phyloP scores from a whole-genome alignment of 2,797 vertebrate species.

The Corythornis leucogaster region DNA sequence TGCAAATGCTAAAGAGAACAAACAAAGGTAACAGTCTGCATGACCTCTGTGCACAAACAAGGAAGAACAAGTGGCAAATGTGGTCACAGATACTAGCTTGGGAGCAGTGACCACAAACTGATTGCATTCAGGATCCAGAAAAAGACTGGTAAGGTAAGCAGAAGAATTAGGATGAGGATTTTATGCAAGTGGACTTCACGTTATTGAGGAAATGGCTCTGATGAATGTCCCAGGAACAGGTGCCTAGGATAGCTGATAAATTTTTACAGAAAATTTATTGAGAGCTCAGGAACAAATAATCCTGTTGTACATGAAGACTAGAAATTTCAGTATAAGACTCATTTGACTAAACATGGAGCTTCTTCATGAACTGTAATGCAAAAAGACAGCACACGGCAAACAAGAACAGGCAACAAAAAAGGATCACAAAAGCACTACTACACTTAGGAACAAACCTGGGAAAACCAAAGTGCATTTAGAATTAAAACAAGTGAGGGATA shows the following conservation, averaged over 20 bases:
- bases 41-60: not conserved
- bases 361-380: not conserved
- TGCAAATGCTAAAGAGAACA: not conserved
- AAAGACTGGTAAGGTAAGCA: not conserved
- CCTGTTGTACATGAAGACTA: not conserved
- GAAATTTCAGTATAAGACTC: not conserved
- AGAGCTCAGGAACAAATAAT: not conserved
- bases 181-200: not conserved
- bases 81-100: not conserved
- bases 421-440: not conserved
- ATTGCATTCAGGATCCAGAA: not conserved
- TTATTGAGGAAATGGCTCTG: not conserved
- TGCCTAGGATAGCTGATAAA: not conserved
- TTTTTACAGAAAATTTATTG: not conserved
- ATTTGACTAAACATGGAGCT: not conserved
- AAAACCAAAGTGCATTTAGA: not conserved
- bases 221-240: not conserved
- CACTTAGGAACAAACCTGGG: not conserved
- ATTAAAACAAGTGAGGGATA: not conserved
- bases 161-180: not conserved
- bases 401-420: not conserved
- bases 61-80: not conserved
- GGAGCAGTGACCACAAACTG: not conserved
- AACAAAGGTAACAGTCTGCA: not conserved
- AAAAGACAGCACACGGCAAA: not conserved